Conservation (phyloP, 2,888 invertebrate genomes). For the Celastrina argiolus region DNA sequence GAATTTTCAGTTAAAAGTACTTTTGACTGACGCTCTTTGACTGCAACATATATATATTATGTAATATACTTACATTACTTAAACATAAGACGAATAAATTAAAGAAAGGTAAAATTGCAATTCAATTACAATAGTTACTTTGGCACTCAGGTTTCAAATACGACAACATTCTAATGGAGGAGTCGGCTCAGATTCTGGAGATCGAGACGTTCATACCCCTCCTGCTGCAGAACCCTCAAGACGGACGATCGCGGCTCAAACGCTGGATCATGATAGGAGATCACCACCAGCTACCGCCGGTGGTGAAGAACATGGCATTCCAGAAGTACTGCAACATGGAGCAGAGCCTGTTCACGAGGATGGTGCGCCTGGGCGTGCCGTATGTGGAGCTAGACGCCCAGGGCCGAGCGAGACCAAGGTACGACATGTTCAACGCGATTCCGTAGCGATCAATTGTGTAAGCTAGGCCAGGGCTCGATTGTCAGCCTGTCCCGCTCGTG, state of each 20-base stretch:
- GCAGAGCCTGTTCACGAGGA: slow-evolving; percentile 97
- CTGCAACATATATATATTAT: no score
- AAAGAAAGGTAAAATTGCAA: no score
- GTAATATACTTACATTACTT: no score
- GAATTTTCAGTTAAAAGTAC: no score
- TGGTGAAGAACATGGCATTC: slow-evolving; percentile 99
- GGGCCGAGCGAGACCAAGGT: slow-evolving; percentile 94
- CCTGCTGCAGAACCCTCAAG: slow-evolving; percentile 98
- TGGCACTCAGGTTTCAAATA: slow-evolving; percentile 88
- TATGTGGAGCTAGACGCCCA: slow-evolving; percentile 98
- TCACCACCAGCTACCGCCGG: slow-evolving; percentile 99
- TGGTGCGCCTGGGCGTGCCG: slow-evolving; percentile 97
- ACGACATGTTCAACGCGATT: slow-evolving; percentile 29
- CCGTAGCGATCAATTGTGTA: no score
- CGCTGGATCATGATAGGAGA: slow-evolving; percentile 99
- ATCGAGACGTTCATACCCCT: slow-evolving; percentile 99
- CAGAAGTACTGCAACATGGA: slow-evolving; percentile 99
- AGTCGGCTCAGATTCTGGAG: slow-evolving; percentile 98
- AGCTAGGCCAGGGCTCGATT: no score
- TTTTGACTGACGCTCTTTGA: no score
- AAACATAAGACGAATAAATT: no score
- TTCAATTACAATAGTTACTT: not conserved
- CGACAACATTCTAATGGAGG: slow-evolving; percentile 99
- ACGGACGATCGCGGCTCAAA: slow-evolving; percentile 96
- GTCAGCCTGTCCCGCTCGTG: no score